Percentiles rank a stretch among this genome's conserved stretches.
Evolutionary conservation across 2,113 vertebrate genomes (phyloP).

Genomic region (Plestiodon gilberti): DNA sequence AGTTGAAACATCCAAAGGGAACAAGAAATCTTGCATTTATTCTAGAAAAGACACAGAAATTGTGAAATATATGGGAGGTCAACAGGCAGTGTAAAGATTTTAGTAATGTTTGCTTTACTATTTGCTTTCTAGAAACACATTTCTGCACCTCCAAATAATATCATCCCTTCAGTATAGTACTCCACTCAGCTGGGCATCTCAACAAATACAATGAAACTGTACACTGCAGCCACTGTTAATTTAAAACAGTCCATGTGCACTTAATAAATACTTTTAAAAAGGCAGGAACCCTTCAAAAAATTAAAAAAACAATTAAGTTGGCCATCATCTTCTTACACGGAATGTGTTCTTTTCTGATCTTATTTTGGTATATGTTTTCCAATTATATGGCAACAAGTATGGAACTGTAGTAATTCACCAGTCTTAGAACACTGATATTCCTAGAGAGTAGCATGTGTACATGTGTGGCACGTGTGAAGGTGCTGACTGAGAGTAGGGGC

Average conservation of each 20-base stretch:
- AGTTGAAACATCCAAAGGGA: background rate
- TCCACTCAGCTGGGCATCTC: background rate
- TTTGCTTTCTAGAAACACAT: background rate
- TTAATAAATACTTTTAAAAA: background rate
- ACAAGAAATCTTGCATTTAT: background rate
- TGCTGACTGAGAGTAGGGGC: too few relatives aligned
- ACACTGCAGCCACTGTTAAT: background rate
- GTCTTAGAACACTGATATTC: background rate
- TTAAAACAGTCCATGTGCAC: background rate
- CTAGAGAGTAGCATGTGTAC: too few relatives aligned
- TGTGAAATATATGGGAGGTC: background rate
- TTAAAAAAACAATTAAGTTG: background rate
- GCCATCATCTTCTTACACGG: background rate
- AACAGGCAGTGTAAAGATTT: background rate
- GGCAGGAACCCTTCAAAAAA: background rate
- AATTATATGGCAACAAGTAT: background rate
- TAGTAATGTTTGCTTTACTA: background rate
- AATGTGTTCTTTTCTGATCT: too few relatives aligned
- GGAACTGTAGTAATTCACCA: background rate
- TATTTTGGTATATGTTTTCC: background rate
- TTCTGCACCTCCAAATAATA: background rate
- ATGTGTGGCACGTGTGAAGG: too few relatives aligned
- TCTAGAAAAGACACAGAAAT: background rate
- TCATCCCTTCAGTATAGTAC: background rate
- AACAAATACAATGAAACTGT: background rate